A percentile compares a stretch with the other conserved stretches of the same genome.
Evolutionary conservation across 2,113 vertebrate genomes (phyloP).

Genomic region (Microcebus jonahi): DNA sequence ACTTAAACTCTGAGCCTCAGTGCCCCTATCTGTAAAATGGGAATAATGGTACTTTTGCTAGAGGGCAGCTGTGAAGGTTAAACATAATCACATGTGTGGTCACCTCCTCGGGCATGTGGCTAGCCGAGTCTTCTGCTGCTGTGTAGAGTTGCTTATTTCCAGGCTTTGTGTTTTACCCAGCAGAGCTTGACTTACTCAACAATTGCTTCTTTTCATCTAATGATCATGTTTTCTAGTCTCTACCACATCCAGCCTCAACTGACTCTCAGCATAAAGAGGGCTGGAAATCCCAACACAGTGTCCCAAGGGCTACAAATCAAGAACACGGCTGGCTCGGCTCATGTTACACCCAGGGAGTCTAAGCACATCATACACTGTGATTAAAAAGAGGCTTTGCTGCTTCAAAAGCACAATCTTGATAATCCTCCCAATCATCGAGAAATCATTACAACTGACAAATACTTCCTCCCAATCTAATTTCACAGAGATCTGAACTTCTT

Average conservation of each 20-base stretch:
- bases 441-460: neutral
- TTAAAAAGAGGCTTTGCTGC: slow-evolving; percentile 3
- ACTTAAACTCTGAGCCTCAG: neutral
- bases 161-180: neutral
- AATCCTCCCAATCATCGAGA: neutral
- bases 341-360: neutral
- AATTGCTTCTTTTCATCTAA: neutral
- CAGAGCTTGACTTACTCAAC: neutral
- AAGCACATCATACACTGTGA: neutral
- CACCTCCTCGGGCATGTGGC: neutral
- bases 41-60: neutral
- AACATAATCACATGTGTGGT: rapidly evolving
- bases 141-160: neutral
- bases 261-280: neutral
- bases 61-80: neutral
- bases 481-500: neutral
- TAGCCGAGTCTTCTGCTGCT: neutral
- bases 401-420: neutral
- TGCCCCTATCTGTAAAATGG: neutral
- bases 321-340: neutral
- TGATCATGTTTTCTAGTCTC: neutral
- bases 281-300: neutral
- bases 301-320: neutral
- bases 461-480: neutral
- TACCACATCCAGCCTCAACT: neutral